Evolutionary conservation across 1,140 invertebrate genomes (phyloP).

Genomic region (Nasonia vitripennis): DNA sequence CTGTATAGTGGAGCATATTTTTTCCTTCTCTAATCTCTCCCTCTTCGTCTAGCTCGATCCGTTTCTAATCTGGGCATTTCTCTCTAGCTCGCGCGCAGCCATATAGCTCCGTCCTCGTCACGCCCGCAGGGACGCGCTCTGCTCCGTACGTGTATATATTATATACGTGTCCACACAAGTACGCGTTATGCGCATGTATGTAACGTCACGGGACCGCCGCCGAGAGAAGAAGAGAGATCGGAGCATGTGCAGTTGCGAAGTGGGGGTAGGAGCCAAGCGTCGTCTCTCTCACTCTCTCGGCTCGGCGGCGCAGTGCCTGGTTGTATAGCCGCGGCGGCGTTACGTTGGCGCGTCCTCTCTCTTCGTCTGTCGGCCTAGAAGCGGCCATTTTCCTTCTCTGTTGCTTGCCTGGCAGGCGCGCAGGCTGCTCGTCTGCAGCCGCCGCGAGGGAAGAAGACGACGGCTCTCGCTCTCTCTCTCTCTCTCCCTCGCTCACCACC

Average conservation of each 20-base stretch:
- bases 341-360: constrained; percentile 18
- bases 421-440: background rate
- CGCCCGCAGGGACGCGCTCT: background rate
- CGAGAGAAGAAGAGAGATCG: background rate
- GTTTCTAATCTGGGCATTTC: background rate
- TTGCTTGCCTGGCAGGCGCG: constrained; percentile 4
- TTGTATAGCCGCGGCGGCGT: background rate
- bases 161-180: too few species aligned
- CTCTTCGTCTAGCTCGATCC: background rate
- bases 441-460: background rate
- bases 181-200: background rate
- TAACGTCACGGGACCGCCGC: background rate
- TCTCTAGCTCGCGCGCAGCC: background rate
- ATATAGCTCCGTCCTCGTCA: background rate
- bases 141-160: too few species aligned
- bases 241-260: too few species aligned
- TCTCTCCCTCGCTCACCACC: constrained; percentile 7
- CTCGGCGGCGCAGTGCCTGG: background rate
- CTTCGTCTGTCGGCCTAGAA: constrained; percentile 18
- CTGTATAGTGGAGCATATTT: background rate
- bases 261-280: background rate
- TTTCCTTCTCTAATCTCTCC: background rate
- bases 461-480: background rate
- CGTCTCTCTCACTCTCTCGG: background rate
- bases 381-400: constrained; percentile 53